Evolutionary conservation across 2,113 vertebrate genomes (phyloP).

Genomic region (Corythornis vintsioides): DNA sequence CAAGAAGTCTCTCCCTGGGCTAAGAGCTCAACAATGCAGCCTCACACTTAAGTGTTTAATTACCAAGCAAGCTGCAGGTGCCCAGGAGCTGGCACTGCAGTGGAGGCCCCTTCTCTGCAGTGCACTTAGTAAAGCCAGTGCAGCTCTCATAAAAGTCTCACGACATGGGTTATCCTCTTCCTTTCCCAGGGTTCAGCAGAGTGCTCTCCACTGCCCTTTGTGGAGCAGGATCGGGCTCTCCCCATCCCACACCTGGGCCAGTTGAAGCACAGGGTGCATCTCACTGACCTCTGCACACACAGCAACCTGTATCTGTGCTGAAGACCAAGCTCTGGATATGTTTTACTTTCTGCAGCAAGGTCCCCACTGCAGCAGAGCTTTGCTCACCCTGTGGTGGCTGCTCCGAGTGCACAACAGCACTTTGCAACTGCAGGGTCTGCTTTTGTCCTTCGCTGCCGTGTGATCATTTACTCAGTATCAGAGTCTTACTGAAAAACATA

Average conservation of each 20-base stretch:
- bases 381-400: neutral
- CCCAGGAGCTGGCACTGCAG: neutral
- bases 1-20: neutral
- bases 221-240: rapidly evolving
- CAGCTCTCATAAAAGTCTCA: neutral
- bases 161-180: rapidly evolving
- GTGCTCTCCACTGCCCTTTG: neutral
- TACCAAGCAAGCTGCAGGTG: neutral
- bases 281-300: neutral
- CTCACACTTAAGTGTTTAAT: conserved; percentile 5
- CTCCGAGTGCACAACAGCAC: neutral
- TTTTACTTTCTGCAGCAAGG: rapidly evolving
- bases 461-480: neutral
- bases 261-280: rapidly evolving
- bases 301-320: rapidly evolving
- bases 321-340: neutral
- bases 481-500: neutral
- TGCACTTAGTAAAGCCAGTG: neutral
- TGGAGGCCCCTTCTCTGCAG: neutral
- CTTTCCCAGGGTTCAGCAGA: neutral
- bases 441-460: neutral
- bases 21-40: neutral
- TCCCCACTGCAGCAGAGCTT: neutral
- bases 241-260: neutral
- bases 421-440: neutral